A percentile compares a stretch with the other conserved stretches of the same genome.
Evolutionary conservation across 2,113 vertebrate species (phyloP).

Genomic region (Thryonomys swinderianus): DNA sequence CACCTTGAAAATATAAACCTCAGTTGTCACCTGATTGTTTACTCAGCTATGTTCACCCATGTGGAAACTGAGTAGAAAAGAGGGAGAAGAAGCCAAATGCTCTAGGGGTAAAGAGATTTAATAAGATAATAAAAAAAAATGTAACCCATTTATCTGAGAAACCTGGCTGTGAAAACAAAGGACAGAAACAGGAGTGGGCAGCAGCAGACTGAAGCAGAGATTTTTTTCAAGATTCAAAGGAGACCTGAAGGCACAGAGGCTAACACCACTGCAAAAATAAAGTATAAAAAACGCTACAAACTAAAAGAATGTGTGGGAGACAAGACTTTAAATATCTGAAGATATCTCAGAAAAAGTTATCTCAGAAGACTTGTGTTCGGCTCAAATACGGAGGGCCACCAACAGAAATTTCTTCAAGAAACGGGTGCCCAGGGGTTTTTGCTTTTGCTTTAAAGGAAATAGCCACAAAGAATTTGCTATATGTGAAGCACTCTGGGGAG

Average conservation of each 20-base stretch:
- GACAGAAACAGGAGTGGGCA: not conserved
- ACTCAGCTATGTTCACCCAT: not conserved
- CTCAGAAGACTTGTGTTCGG: conserved; percentile 25
- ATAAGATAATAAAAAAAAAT: not conserved
- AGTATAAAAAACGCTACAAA: not conserved
- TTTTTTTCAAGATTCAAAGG: conserved; percentile 31
- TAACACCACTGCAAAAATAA: not conserved
- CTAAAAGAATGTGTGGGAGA: not conserved
- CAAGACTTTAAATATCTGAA: not conserved
- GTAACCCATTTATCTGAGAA: conserved; percentile 22
- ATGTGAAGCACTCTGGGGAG: not conserved
- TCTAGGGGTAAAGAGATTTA: not conserved
- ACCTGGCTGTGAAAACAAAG: not conserved
- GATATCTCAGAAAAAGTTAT: not conserved
- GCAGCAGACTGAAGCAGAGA: not conserved
- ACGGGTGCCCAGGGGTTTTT: not conserved
- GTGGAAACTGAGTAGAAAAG: not conserved
- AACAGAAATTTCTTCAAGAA: not conserved
- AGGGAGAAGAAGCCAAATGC: not conserved
- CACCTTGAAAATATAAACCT: not conserved
- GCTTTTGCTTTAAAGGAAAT: not conserved
- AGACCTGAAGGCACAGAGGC: not conserved
- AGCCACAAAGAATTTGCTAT: not conserved
- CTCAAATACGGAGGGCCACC: not conserved
- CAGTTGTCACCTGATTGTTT: not conserved